Base-by-base conservation (phyloP, 64 coral and sea anemone genomes). In the Pocillopora damicornis region DNA sequence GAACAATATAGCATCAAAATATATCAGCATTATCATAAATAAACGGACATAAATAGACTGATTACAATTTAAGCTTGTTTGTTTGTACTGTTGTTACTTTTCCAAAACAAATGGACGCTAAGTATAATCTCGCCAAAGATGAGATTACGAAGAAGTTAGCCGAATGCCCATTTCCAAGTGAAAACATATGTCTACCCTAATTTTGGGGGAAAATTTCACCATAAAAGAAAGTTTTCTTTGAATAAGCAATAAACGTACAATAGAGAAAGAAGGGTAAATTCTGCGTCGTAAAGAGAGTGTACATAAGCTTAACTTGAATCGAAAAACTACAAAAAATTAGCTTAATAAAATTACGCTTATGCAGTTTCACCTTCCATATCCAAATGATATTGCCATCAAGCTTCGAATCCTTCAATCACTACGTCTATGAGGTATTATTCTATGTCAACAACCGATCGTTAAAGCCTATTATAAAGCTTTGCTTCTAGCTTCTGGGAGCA, bases 311-410 rank as follows among this genome's bases (percentile, higher is more conserved):
- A 51, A 51, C 42, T 51, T 51, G 42, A 51, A 77, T 77, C 75
- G 38, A 16, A 57, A 23, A 20, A 73, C 30, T 26, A 73, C 16
- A 36, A 77, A 36, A 30, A 9, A 20, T 4, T 57, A 3, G 8
- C 6, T 10, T 56, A 77, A 59, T 34, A 58, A 61, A 35, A 26
- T 58, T 78, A 71, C 5, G n/a, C 25, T 2, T 7, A 23, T 59
- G 18, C 22, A 58, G 12, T 13, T 59, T 56, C 20, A 73, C 81
- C 81, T 85, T 85, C 72, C 5, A 72, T 71, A 20, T 57, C 63
- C 81, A 58, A 85, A 58, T 37, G 81, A 85, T 85, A 85, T 85
- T 85, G 81, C 81, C 81, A 85, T 85, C 63, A 85, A 85, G 42
- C 9, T 13, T 26, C 36, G 25, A 73, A 13, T 15, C 63, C 25